Base-by-base conservation (phyloP, 2,113 vertebrate species). In the Pitta sordida region DNA sequence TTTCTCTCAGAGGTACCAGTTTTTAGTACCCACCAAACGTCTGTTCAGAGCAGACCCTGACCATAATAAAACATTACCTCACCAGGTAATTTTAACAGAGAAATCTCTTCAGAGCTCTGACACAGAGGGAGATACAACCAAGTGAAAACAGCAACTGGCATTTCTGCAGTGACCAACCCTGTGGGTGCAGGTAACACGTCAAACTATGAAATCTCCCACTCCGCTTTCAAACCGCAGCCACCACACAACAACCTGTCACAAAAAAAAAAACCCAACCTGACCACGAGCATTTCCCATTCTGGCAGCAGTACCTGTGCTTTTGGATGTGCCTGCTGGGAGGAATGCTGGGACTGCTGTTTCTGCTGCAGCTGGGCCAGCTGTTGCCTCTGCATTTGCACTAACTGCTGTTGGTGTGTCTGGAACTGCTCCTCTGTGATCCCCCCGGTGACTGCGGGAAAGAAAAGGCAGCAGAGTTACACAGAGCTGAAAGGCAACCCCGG, bases 341-440 rank as follows among this genome's bases (percentile, higher is more conserved):
- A 97, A 97, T 97, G 98, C 97, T 98, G 98, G 77, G 97, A 98
- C 29, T 98, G 98, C 87, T 98, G 97, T 93, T 99, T 98, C 96
- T 98, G 98, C 88, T 99, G 98, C 90, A 98, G 98, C 97, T 99
- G 98, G 62, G 98, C 98, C 80, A 99, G 98, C 62, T 99, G 98
- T 91, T 99, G 98, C 88, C 98, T 98, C 95, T 98, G 98, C 99
- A 99, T 99, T 93, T 99, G 98, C 86, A 98, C 98, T 89, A 99
- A 90, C 95, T 99, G 98, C 97, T 99, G 98, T 89, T 99, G 98
- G 95, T 99, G 99, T 56, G 98, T 98, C 96, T 99, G 98, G 96
- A 98, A 99, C 52, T 99, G 98, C 88, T 99, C 98, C 94, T 99
- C 98, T 43, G 99, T 99, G 97, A 99, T 99, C n/a, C 98, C 98